Conservation (phyloP, 2,797 vertebrate species). For the Phrynocephalus forsythii region DNA sequence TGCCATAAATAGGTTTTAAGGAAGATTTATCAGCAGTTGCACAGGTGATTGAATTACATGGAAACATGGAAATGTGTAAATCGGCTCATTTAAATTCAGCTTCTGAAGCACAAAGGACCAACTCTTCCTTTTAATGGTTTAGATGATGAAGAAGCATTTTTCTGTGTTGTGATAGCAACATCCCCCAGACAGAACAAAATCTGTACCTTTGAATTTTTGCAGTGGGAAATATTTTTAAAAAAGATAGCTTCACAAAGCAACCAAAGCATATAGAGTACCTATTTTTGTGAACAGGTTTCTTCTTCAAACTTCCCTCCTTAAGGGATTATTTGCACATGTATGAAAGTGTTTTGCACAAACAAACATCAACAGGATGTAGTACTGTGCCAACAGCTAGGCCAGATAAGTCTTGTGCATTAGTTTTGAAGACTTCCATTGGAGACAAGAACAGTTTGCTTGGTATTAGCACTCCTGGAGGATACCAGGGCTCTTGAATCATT, state of each 20-base stretch:
- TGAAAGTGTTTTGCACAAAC: background rate
- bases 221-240: conserved; percentile 9
- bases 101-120: background rate
- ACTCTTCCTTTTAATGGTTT: conserved; percentile 31
- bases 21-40: conserved; percentile 30
- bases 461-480: background rate
- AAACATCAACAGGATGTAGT: background rate
- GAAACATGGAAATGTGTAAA: conserved; percentile 26
- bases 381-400: background rate
- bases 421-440: background rate
- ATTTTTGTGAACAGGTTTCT: conserved; percentile 52
- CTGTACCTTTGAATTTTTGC: conserved; percentile 24
- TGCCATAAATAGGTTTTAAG: conserved; percentile 20
- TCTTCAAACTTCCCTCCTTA: conserved; percentile 40
- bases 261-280: conserved; percentile 47
- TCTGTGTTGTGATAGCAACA: conserved; percentile 25
- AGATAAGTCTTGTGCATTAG: background rate
- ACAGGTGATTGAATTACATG: conserved; percentile 30
- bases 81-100: conserved; percentile 48
- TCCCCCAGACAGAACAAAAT: background rate
- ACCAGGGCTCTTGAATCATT: no score
- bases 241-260: conserved; percentile 41
- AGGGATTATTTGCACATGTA: conserved; percentile 54
- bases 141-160: conserved; percentile 14
- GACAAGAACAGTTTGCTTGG: background rate